Evolutionary conservation across 2,113 vertebrate species (phyloP), one percentile per base, ranked within the genome.

Genomic region (Lepisosteus osseus): DNA sequence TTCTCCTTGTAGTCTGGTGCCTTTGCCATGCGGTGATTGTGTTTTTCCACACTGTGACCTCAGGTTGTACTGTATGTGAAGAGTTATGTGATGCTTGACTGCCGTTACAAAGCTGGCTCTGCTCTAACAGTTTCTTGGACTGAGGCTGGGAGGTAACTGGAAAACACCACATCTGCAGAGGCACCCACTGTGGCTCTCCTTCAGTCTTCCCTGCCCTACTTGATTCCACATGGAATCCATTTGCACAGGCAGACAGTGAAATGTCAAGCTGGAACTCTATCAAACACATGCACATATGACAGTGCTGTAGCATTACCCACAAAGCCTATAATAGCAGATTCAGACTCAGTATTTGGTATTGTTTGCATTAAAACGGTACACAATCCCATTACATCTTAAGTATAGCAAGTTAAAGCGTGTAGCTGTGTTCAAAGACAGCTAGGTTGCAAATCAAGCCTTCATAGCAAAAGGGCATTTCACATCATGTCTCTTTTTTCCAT

Each of bases 221-320:
- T 74, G 44, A 57, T 78, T 81, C 79, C 90, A 90, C 84, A 89
- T 88, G 87, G 86, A 86, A 84, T 80, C 88, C 69, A 88, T 90
- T 90, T 89, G 76, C 75, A 71, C 76, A 72, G 54, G 85, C 82
- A 82, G 86, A 87, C 83, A 80, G 84, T 78, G 76, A 89, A 85
- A 87, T 85, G 84, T 82, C 79, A 64, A 67, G 77, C 77, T 87
- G 86, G 82, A 84, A 45, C 57, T 57, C 70, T 75, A 88, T 80
- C 85, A 88, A 86, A 86, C 87, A 89, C 81, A 88, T 88, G 82
- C 83, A 85, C 77, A 78, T 67, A 66, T 73, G 72, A 86, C 85
- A 80, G 68, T 56, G 42, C 71, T 43, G 72, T 72, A 75, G 68
- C 65, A 54, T 72, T 76, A 66, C 75, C 74, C 77, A 74, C 79